Conservation (phyloP, 2,888 invertebrate species). For the Drosophila colorata region DNA sequence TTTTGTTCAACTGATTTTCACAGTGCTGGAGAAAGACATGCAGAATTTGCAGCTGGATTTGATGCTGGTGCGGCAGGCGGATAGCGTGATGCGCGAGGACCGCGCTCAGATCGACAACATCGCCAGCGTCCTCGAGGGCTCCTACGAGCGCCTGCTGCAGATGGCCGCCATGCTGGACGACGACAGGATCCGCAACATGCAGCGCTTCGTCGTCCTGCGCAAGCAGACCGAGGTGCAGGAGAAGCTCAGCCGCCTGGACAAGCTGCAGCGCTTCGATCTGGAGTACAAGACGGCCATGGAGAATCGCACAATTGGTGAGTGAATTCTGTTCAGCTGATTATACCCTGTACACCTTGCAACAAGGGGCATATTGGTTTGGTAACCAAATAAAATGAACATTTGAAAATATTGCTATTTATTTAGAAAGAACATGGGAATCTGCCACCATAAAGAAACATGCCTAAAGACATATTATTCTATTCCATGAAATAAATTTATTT, state of each 20-base stretch:
- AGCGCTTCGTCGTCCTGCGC: constrained; percentile 9
- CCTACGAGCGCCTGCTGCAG: not conserved
- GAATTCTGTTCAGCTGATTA: not conserved
- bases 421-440: no score
- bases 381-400: no score
- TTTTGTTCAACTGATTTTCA: not conserved
- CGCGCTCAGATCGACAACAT: not conserved
- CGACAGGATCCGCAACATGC: constrained; percentile 9
- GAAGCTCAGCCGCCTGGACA: constrained; percentile 6
- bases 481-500: no score
- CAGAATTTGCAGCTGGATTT: constrained; percentile 19
- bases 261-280: not conserved
- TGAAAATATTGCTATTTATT: no score
- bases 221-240: constrained; percentile 37
- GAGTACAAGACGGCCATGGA: constrained; percentile 21
- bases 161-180: constrained; percentile 1
- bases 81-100: not conserved
- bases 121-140: not conserved
- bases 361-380: not conserved
- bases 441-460: no score
- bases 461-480: no score
- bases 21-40: constrained; percentile 9
- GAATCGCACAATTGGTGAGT: constrained; percentile 27
- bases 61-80: constrained; percentile 12
- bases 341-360: not conserved